Evolutionary conservation across 2,888 invertebrate genomes (phyloP).

Genomic region (Endomychus coccineus): DNA sequence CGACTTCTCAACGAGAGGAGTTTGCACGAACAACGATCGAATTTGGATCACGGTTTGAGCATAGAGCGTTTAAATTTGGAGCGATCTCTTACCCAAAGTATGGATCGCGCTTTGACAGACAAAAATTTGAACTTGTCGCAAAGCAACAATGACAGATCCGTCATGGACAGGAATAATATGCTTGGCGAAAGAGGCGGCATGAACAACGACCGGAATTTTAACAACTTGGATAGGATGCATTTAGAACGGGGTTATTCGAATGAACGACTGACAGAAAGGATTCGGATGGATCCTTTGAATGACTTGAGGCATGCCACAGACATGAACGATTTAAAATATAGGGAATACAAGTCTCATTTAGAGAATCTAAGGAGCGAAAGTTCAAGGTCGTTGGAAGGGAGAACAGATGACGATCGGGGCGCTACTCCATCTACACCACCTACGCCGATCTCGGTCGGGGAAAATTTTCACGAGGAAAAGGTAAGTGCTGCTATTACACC

Average conservation of each 20-base stretch:
- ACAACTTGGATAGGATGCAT: constrained; percentile 19
- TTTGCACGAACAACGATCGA: constrained; percentile 23
- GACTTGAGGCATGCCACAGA: constrained; percentile 27
- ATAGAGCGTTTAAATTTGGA: constrained; percentile 37
- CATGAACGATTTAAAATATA: constrained; percentile 39
- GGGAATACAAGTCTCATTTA: constrained; percentile 43
- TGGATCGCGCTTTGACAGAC: constrained; percentile 24
- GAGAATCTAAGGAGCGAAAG: constrained; percentile 39
- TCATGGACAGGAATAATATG: constrained; percentile 35
- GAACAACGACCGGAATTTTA: constrained; percentile 22
- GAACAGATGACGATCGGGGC: constrained; percentile 36
- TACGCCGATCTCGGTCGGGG: constrained; percentile 44
- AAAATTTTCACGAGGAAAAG: constrained; percentile 45
- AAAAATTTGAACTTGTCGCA: constrained; percentile 11
- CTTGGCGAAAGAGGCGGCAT: constrained; percentile 10
- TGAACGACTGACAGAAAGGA: constrained; percentile 21
- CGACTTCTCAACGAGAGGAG: constrained; percentile 36
- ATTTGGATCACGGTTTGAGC: constrained; percentile 33
- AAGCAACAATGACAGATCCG: constrained; percentile 18
- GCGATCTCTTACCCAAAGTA: constrained; percentile 33
- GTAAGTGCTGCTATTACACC: no score
- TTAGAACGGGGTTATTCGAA: constrained; percentile 6
- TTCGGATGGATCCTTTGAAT: constrained; percentile 23
- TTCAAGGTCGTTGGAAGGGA: constrained; percentile 30
- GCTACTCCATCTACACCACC: constrained; percentile 43